Base-by-base conservation (phyloP, 2,888 invertebrate species). In the Acrobasis repandana region DNA sequence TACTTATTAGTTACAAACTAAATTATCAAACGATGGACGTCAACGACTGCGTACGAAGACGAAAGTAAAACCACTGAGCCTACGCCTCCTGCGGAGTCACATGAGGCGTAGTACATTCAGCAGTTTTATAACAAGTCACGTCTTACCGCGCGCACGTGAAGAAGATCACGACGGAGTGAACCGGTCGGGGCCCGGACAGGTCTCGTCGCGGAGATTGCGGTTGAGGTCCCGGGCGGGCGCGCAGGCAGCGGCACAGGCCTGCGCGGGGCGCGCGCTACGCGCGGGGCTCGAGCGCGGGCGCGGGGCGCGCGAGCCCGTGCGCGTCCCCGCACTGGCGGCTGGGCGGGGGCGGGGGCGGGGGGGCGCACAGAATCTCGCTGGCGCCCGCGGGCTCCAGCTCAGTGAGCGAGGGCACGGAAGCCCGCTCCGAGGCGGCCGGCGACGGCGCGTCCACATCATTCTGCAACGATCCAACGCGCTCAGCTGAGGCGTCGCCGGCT, bases 391-490 rank as follows among this genome's bases (percentile, higher is more conserved):
- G 74, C 74, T 76, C 79, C 74, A 75, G 71, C 76, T 77, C 80
- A 70, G 74, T 71, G 81, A 80, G 61, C 76, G 83, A 79, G 74
- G 73, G 80, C 76, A 76, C 68, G 60, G 87, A 85, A 67, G 75
- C 69, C 65, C 82, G 82, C 79, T 83, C 83, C 76, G 90, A 87
- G 66, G 82, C 75, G 68, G 83, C 73, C 83, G 90, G 90, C 76
- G 90, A 83, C 76, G 91, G 90, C 79, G 90, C 91, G 76, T 92
- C 91, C 83, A 90, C 90, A 77, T 92, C 91, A 91, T 91, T 91
- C 91, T 91, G 91, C 86, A 91, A 90, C 86, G 79, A 88, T 85
- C 87, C 89, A 88, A 85, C 86, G 87, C 86, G 87, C 87, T 87
- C 83, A 88, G 86, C 88, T 83, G 82, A 77, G 79, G 81, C 80